These are phyloP conservation scores for Pseudocheirus occidentalis DNA, from an alignment of 2,797 vertebrate genomes.

Conservation along the genomic window DNA sequence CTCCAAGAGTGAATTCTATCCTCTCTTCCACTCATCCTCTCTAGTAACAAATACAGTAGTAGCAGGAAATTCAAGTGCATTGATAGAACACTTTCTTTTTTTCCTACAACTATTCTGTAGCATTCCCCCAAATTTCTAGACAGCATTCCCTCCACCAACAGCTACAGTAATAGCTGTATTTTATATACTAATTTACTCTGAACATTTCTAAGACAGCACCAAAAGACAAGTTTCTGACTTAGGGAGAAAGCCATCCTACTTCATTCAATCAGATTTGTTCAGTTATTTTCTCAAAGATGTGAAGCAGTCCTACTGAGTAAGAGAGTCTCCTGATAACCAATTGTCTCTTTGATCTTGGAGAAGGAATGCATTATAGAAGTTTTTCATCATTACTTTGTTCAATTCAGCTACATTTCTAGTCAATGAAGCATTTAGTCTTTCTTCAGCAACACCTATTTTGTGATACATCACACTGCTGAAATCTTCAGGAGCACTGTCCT, in stretches of 20 bases:
- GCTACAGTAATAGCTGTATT: not conserved
- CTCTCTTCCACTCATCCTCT: not conserved
- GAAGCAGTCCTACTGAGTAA: constrained; percentile 32
- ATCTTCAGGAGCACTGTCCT: constrained; percentile 36
- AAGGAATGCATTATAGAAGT: constrained; percentile 24
- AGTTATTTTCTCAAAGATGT: constrained; percentile 43
- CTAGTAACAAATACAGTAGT: not conserved
- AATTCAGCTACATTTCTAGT: not conserved
- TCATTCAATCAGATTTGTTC: constrained; percentile 42
- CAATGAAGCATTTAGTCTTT: constrained; percentile 6
- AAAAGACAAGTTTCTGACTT: constrained; percentile 25
- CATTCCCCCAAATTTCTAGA: not conserved
- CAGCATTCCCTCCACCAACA: not conserved
- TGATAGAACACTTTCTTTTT: not conserved
- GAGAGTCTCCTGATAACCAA: not conserved
- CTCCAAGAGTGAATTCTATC: not conserved
- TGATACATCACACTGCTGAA: not conserved
- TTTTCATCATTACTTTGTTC: constrained; percentile 9
- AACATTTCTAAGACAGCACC: constrained; percentile 14
- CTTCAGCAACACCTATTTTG: constrained; percentile 28
- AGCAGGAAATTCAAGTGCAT: not conserved
- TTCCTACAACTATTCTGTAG: not conserved
- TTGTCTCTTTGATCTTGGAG: constrained; percentile 8
- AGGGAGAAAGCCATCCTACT: constrained; percentile 4
- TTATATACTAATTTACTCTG: constrained; percentile 32